These are phyloP conservation scores for Drosophila stalkeri DNA, from an alignment of 2,888 invertebrate species.

Conservation along the genomic window DNA sequence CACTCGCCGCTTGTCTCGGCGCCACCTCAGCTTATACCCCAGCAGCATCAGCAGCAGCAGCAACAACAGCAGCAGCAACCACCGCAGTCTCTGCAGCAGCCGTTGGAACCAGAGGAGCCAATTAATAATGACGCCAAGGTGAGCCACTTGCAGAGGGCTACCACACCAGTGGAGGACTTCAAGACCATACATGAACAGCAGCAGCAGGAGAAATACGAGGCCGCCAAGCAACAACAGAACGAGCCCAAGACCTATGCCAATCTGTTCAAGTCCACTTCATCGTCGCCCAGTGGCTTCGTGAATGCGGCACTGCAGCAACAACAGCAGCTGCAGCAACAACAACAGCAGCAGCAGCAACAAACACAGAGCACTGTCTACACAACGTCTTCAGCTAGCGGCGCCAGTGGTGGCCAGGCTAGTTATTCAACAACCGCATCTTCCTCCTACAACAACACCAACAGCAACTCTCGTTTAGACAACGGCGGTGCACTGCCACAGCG, in stretches of 20 bases:
- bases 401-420: conserved; percentile 59
- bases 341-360: conserved; percentile 73
- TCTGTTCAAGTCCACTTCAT: conserved; percentile 88
- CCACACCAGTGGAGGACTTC: conserved; percentile 53
- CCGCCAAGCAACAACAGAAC: conserved; percentile 85
- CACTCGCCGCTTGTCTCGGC: conserved; percentile 72
- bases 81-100: conserved; percentile 51
- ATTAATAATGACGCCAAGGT: conserved; percentile 42
- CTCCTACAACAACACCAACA: conserved; percentile 51
- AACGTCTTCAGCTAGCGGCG: conserved; percentile 45
- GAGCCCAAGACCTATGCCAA: conserved; percentile 96
- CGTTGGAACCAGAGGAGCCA: conserved; percentile 50
- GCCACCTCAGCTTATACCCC: conserved; percentile 52
- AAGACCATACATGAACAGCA: conserved; percentile 83
- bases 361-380: conserved; percentile 57
- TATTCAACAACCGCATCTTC: conserved; percentile 79
- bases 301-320: conserved; percentile 83
- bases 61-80: conserved; percentile 52
- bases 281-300: conserved; percentile 83
- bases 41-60: conserved; percentile 54
- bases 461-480: conserved; percentile 79
- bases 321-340: conserved; percentile 83
- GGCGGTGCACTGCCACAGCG: conserved; percentile 83
- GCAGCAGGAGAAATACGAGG: conserved; percentile 84
- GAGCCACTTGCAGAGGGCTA: conserved; percentile 68